Evolutionary conservation across 2,797 vertebrate species (phyloP).

Genomic region (Brachymystax lenok): DNA sequence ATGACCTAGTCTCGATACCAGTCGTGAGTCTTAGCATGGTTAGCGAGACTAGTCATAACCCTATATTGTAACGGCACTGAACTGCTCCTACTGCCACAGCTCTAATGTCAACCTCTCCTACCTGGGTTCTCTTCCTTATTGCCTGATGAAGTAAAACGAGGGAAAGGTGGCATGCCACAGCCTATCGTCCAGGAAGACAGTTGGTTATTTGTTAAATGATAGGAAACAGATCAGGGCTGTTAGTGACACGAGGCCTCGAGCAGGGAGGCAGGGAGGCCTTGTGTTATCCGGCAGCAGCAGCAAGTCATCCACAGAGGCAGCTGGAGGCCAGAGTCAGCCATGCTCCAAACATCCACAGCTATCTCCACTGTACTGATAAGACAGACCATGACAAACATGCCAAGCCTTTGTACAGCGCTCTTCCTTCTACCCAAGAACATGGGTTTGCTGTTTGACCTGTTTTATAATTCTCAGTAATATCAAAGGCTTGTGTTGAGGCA

Average conservation of each 20-base stretch:
- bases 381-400: not conserved
- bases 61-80: no score
- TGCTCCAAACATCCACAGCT: slow-evolving; percentile 21
- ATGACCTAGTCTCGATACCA: no score
- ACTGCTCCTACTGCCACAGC: no score
- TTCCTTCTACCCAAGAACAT: not conserved
- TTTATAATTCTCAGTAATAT: not conserved
- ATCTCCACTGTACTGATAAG: not conserved
- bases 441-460: slow-evolving; percentile 5
- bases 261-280: slow-evolving; percentile 8
- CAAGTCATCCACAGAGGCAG: slow-evolving; percentile 26
- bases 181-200: slow-evolving; percentile 28
- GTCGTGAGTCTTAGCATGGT: no score
- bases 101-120: not conserved
- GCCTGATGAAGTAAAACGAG: slow-evolving; percentile 35
- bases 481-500: not conserved
- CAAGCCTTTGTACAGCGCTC: not conserved
- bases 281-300: slow-evolving; percentile 17
- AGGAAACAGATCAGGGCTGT: slow-evolving; percentile 40
- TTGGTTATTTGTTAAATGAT: slow-evolving; percentile 33
- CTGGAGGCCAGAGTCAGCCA: slow-evolving; percentile 29
- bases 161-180: slow-evolving; percentile 34
- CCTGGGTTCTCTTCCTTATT: slow-evolving; percentile 38
- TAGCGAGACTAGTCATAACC: no score
- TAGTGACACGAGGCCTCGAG: slow-evolving; percentile 30